Evolutionary conservation across 2,888 invertebrate genomes (phyloP), one percentile per base, ranked within the genome.

Genomic region (Rapana venosa): DNA sequence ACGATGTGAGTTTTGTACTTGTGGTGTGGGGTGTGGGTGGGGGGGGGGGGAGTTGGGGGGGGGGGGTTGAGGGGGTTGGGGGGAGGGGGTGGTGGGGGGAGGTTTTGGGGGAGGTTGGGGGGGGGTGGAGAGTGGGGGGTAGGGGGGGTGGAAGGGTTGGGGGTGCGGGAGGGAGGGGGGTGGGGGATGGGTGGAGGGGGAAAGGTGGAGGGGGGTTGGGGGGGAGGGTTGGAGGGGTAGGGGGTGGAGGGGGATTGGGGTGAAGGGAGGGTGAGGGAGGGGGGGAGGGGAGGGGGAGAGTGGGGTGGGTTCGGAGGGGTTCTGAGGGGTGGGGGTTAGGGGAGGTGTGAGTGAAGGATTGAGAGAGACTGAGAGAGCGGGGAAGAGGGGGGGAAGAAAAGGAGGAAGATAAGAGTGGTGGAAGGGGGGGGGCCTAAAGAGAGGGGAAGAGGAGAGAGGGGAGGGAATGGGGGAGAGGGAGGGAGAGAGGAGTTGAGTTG

Each of bases 1-100:
- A 91, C 30, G 79, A 77, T 77, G 91, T 91, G 66, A 61, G 81
- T 77, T 61, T 36, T 2, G 58, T 58, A 22, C 11, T n/a, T n/a
- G n/a, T n/a, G n/a, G n/a, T n/a, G n/a, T n/a, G n/a, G n/a, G n/a
- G n/a, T n/a, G n/a, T 61, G 32, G n/a, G 26, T 13, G 58, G 35
- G 87, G 17, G 66, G 66, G 66, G 26, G 66, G 26, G 26, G 66
- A 26, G 66, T 2, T 13, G 66, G 1, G 66, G 17, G 26, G 66
- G 4, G 4, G 17, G 26, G 66, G 66, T 66, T 17, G 66, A 2
- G 1, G 66, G 17, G 66, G 66, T 6, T 66, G 66, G 66, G 13
- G 26, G 26, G 66, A 13, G 47, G 47, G 47, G 2, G 4, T 47
- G 47, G 66, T 66, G 66, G 13, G 66, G 2, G 66, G 2, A 66